Conservation (phyloP, 2,113 vertebrate genomes). For the Hemibagrus wyckioides region DNA sequence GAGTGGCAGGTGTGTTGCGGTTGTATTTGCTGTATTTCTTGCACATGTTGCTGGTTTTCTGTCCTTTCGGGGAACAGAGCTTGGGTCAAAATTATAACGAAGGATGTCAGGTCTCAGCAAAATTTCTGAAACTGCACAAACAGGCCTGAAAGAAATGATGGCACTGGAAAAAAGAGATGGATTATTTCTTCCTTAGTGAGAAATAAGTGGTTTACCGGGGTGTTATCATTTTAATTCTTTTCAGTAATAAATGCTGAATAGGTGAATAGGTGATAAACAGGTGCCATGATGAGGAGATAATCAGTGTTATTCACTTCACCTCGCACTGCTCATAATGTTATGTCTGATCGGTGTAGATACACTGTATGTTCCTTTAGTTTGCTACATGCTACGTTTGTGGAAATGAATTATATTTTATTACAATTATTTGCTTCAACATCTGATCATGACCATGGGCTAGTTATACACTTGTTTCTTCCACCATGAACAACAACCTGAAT, state of each 20-base stretch:
- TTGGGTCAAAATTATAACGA: not conserved
- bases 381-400: not conserved
- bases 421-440: not conserved
- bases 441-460: not conserved
- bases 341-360: too few relatives aligned
- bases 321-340: too few relatives aligned
- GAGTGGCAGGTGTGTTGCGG: not conserved
- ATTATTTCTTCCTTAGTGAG: not conserved
- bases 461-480: not conserved
- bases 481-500: not conserved
- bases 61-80: not conserved
- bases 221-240: not conserved
- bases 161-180: too few relatives aligned
- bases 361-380: not conserved
- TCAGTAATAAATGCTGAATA: not conserved
- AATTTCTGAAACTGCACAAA: too few relatives aligned
- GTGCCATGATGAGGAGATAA: too few relatives aligned
- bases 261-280: too few relatives aligned
- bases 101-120: too few relatives aligned
- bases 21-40: not conserved
- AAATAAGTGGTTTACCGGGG: not conserved
- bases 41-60: too few relatives aligned
- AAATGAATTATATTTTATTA: not conserved
- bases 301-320: too few relatives aligned
- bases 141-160: not conserved